Evolutionary conservation across 1,140 invertebrate genomes (phyloP), one percentile per base, ranked within the genome.

Genomic region (Drosophila lowei): DNA sequence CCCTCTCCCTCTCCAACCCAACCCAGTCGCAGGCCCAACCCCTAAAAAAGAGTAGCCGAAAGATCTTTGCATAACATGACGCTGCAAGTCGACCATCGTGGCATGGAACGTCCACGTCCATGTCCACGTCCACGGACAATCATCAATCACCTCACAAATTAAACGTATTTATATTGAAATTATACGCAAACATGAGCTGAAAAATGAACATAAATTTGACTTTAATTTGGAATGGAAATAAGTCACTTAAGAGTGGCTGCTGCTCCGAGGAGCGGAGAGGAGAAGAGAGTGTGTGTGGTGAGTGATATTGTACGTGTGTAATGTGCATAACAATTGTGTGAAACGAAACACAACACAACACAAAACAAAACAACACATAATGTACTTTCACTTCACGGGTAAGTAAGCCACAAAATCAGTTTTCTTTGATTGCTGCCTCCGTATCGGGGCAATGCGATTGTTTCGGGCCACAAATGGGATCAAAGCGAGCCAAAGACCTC

Each of bases 371-470:
- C 48, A 55, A 76, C 74, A 81, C 78, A 81, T 86, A 63, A 72
- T 86, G 61, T 77, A 86, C 81, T 86, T 86, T 86, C 81, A 86
- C 81, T 86, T 86, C 66, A 88, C 64, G 65, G 78, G 74, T 77
- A 77, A 76, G 63, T 88, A 80, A 88, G 47, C 56, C 65, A 77
- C 72, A 75, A 76, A 57, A 68, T 68, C 64, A 25, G 7, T 23
- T 47, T 47, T 63, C 49, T 52, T 54, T 62, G 28, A 53, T 53
- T 15, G 9, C 53, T 47, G 6, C 42, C 42, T 63, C 38, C 38
- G 38, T 25, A 15, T 30, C 49, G 67, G 48, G 49, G 61, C 63
- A 42, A 47, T 25, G 28, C 59, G 49, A 72, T 58, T 58, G 30
- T 71, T 54, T 57, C 43, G 54, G 23, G 38, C 38, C 11, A 9